These are phyloP conservation scores for Rutilus rutilus DNA, from an alignment of 2,113 vertebrate genomes.

Conservation along the genomic window DNA sequence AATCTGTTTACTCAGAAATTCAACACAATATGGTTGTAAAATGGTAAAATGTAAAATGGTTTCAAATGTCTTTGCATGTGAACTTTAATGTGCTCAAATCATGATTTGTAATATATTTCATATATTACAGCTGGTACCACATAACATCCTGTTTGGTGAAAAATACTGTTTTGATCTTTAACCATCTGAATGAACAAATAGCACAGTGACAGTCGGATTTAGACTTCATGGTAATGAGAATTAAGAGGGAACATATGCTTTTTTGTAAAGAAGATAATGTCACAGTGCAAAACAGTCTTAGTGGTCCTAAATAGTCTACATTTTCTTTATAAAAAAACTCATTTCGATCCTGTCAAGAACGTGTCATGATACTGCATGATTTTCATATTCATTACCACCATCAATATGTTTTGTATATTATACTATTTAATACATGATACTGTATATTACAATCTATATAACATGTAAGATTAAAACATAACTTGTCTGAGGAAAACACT, in stretches of 20 bases:
- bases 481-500: slow-evolving; percentile 29
- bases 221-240: neutral
- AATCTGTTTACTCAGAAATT: neutral
- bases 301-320: neutral
- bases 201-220: neutral
- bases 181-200: neutral
- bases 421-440: neutral
- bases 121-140: neutral
- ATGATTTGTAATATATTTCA: neutral
- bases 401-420: neutral
- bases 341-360: neutral
- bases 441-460: neutral
- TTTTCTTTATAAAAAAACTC: neutral
- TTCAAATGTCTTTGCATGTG: neutral
- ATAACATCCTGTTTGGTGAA: neutral
- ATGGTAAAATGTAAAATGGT: neutral
- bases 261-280: neutral
- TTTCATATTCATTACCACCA: neutral
- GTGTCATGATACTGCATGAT: neutral
- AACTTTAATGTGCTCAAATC: neutral
- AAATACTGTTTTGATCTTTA: neutral
- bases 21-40: neutral
- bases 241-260: neutral
- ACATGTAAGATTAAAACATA: neutral
- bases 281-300: neutral